Evolutionary conservation across 2,113 vertebrate genomes (phyloP), one percentile per base, ranked within the genome.

Genomic region (Myotis yumanensis): DNA sequence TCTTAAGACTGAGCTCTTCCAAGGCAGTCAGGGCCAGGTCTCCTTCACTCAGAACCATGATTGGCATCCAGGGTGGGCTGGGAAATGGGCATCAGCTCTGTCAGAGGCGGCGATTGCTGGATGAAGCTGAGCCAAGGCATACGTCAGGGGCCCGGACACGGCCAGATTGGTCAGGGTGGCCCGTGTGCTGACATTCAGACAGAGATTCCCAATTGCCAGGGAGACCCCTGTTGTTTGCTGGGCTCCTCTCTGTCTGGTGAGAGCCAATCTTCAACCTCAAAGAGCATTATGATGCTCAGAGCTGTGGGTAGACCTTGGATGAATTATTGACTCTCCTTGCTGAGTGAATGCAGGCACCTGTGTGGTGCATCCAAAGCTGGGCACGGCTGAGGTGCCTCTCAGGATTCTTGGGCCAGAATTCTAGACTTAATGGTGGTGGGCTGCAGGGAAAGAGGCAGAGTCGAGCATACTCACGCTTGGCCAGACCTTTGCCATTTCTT

Each of bases 371-470:
- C 69, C 75, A 92, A 94, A 82, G 54, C 83, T 73, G 88, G 46
- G 57, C 93, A 96, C 0, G 0, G 95, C 66, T 30, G 28, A 91
- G 62, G 48, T 12, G 7, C 52, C 91, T 80, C 54, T 96, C 72
- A 90, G 97, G 73, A 91, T 86, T 32, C 64, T 77, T 95, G 40
- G 94, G 73, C 89, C 86, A 96, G 95, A 97, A 91, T 86, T 96
- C 68, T 93, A 83, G 88, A 79, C n/a, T 64, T 89, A 64, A 59
- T 79, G 75, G 25, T 12, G 22, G 52, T 89, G 51, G 37, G 72
- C 79, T 92, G 30, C 15, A 95, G 28, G 32, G 71, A 87, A 95
- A 80, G 16, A 71, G 17, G 15, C 69, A 88, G 82, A 91, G 82
- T 12, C n/a, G 12, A 94, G 87, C 2, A 16, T 54, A 32, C 1